These are phyloP conservation scores for Aromia moschata DNA, from an alignment of 2,888 invertebrate species.

Conservation along the genomic window DNA sequence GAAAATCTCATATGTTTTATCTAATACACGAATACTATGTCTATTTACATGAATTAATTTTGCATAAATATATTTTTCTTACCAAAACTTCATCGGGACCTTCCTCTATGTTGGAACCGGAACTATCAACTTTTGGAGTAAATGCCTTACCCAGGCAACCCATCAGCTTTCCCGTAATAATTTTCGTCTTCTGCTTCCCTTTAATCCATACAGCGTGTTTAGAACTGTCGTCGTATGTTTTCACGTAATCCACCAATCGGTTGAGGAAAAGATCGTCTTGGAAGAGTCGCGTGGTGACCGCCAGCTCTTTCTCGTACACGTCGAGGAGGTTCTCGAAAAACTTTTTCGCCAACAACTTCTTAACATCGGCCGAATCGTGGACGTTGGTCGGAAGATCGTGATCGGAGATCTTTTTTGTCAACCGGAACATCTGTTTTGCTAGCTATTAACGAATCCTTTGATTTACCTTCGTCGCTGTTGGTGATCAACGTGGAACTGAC, in stretches of 20 bases:
- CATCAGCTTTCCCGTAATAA: slow-evolving; percentile 5
- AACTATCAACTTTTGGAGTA: neutral
- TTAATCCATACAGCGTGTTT: neutral
- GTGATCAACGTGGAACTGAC: neutral
- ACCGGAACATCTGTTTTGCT: neutral
- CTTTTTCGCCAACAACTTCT: slow-evolving; percentile 28
- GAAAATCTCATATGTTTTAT: too few relatives aligned
- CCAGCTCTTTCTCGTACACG: slow-evolving; percentile 42
- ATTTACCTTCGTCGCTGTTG: neutral
- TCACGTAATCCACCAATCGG: slow-evolving; percentile 25
- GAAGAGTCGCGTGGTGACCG: slow-evolving; percentile 33
- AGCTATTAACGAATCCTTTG: neutral
- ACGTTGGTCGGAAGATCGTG: neutral
- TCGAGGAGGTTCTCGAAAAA: slow-evolving; percentile 39
- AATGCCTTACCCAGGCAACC: slow-evolving; percentile 2
- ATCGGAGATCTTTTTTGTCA: neutral
- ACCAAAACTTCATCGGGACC: neutral
- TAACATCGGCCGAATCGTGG: slow-evolving; percentile 10
- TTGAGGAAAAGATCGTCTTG: slow-evolving; percentile 38
- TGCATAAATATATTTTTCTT: too few relatives aligned
- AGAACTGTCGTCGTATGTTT: neutral
- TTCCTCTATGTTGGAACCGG: neutral
- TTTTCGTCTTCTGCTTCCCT: slow-evolving; percentile 9
- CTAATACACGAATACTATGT: too few relatives aligned
- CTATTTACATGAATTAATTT: too few relatives aligned